A percentile compares a stretch with the other conserved stretches of the same genome.
Conservation (phyloP, 2,797 vertebrate genomes). For the Semaprochilodus insignis region DNA sequence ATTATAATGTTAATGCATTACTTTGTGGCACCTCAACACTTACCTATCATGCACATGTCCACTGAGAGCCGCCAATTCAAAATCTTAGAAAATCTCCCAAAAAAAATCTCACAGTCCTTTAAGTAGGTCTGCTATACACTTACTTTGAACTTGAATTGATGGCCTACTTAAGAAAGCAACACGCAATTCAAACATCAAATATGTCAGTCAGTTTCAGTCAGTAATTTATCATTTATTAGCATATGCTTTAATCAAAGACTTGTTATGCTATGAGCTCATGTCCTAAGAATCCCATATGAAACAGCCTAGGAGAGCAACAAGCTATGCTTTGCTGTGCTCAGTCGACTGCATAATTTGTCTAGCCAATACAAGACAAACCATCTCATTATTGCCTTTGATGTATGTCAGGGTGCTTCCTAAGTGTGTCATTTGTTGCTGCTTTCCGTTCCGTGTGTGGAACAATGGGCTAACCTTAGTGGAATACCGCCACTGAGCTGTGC, state of each 20-base stretch:
- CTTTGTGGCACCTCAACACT: too few species aligned
- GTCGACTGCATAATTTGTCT: conserved; percentile 8
- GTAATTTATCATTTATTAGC: conserved; percentile 1
- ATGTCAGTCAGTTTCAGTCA: neutral
- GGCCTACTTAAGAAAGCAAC: conserved; percentile 66
- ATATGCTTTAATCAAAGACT: conserved; percentile 70
- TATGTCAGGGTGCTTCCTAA: conserved; percentile 61
- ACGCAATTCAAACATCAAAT: conserved; percentile 66
- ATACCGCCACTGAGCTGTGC: conserved; percentile 64
- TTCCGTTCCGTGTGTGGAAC: conserved; percentile 55
- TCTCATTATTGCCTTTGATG: conserved; percentile 69
- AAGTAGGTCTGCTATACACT: conserved; percentile 41
- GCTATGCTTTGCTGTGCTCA: neutral
- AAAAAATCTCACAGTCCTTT: neutral
- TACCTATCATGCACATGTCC: neutral
- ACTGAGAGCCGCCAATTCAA: neutral
- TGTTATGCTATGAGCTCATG: conserved; percentile 59
- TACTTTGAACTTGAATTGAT: conserved; percentile 70
- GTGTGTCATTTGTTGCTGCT: conserved; percentile 67
- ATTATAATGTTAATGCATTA: too few species aligned
- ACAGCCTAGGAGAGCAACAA: neutral
- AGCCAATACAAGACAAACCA: conserved; percentile 55
- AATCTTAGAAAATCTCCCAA: too few species aligned
- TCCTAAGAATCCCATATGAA: neutral
- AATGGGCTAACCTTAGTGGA: conserved; percentile 66